Percentiles rank a stretch among this genome's conserved stretches.
These are phyloP conservation scores for Auanema sp. DNA, from an alignment of 2,888 invertebrate genomes.

Conservation along the genomic window DNA sequence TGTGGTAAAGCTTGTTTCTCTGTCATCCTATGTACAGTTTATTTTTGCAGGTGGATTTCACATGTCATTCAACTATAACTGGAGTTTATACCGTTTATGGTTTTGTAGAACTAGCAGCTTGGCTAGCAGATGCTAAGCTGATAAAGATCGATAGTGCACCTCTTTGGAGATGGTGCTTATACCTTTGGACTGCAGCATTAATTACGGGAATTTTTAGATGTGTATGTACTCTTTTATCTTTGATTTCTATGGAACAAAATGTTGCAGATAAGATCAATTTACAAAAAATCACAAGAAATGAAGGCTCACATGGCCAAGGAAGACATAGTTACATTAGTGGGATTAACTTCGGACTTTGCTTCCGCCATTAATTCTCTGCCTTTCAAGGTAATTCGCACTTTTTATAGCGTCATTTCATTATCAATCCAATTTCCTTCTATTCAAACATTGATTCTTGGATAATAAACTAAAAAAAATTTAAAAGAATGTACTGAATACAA, in stretches of 20 bases:
- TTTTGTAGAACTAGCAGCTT: constrained; percentile 48
- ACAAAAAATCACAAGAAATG: constrained; percentile 32
- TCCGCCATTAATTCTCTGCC: constrained; percentile 51
- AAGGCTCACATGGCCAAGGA: constrained; percentile 16
- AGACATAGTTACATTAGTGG: constrained; percentile 43
- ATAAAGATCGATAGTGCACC: constrained; percentile 39
- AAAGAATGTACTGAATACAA: not conserved
- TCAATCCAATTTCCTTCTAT: not conserved
- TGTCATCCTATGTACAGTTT: not conserved
- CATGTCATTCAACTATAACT: constrained; percentile 36
- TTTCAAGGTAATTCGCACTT: constrained; percentile 17
- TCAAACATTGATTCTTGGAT: not conserved
- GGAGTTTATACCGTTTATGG: constrained; percentile 55
- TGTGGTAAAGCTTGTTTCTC: not conserved
- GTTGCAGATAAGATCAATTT: constrained; percentile 20
- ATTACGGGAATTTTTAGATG: constrained; percentile 42
- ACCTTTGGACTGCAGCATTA: constrained; percentile 51
- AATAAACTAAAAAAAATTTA: not conserved
- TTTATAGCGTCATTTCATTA: constrained; percentile 1
- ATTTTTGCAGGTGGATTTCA: constrained; percentile 16
- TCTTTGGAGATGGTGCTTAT: constrained; percentile 50
- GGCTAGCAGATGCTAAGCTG: constrained; percentile 54
- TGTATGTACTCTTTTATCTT: constrained; percentile 5
- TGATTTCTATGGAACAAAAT: not conserved
- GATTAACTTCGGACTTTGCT: constrained; percentile 48